Percentiles rank a stretch among this genome's conserved stretches.
Conservation (phyloP, 2,797 vertebrate species). For the Mus minutoides region DNA sequence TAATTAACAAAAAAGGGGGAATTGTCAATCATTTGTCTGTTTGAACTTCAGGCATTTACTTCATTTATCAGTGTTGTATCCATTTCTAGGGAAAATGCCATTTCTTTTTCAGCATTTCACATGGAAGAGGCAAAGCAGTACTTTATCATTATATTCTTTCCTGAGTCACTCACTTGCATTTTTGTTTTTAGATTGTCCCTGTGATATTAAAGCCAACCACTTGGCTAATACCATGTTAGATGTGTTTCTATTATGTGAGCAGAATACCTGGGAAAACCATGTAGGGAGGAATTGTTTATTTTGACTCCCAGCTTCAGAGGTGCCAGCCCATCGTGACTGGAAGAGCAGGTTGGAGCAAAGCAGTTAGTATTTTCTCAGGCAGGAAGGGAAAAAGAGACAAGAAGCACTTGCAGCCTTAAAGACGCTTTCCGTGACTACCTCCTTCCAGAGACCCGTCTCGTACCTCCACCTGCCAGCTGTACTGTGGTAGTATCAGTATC, state of each 20-base stretch:
- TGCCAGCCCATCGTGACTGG: neutral
- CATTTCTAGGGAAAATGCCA: constrained; percentile 22
- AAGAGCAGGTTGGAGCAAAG: neutral
- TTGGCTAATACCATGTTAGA: neutral
- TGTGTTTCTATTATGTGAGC: neutral
- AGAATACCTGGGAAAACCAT: neutral
- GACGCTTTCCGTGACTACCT: neutral
- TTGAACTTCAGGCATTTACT: neutral
- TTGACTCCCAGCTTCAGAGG: neutral
- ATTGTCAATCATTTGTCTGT: neutral
- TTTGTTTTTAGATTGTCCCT: constrained; percentile 9
- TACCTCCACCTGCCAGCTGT: neutral
- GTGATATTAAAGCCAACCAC: neutral
- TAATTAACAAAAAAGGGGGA: constrained; percentile 16
- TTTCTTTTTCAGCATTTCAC: constrained; percentile 15
- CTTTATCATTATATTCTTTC: neutral
- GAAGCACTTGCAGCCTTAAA: neutral
- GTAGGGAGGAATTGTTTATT: neutral
- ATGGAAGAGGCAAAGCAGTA: neutral
- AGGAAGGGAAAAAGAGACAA: neutral
- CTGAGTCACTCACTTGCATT: constrained; percentile 8
- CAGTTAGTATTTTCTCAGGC: neutral
- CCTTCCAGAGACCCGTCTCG: neutral
- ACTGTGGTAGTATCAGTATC: too few relatives aligned
- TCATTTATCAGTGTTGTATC: constrained; percentile 13